Evolutionary conservation across 2,113 vertebrate species (phyloP), one percentile per base, ranked within the genome.

Genomic region (Muntiacus reevesi): DNA sequence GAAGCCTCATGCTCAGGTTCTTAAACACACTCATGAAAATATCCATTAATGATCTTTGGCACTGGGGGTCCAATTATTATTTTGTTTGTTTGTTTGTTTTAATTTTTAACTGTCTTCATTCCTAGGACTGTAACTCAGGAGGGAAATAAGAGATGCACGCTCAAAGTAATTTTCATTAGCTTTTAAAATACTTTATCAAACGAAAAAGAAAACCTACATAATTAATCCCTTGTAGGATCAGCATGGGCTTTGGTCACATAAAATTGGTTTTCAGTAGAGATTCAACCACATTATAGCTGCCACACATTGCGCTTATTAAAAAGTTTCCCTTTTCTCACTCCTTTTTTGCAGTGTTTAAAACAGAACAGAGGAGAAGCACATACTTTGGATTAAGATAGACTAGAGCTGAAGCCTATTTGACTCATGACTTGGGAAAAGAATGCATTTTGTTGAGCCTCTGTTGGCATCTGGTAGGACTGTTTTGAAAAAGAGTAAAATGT

Each of bases 21-120:
- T 90, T 67, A 96, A 84, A 71, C 10, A 3, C 6, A 2, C 27
- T 96, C 9, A 2, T 83, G 55, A 94, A 97, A 60, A 92, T 43
- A n/a, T 16, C 25, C 54, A 83, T 55, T 97, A 89, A 89, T 87
- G 50, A 92, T 71, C 33, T 14, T 78, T 84, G 82, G 40, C 54
- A 91, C 67, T 82, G 54, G 45, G 67, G 92, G 19, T 6, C 12
- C 74, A 85, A 94, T 96, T 91, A 84, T 78, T 90, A 71, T 93
- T 81, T 60, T 81, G 15, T 50, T 50, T 50, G 13, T 50, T 50
- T 50, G 3, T 13, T 50, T 50, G 3, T 67, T 67, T 21, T 17
- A n/a, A 30, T 93, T 88, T 96, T 95, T 89, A 94, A 93, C 83
- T 93, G 94, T 94, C 54, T 82, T 43, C 33, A 50, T 95, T 94